These are phyloP conservation scores for Heterodera carotae DNA, from an alignment of 1,140 invertebrate genomes.

Conservation along the genomic window DNA sequence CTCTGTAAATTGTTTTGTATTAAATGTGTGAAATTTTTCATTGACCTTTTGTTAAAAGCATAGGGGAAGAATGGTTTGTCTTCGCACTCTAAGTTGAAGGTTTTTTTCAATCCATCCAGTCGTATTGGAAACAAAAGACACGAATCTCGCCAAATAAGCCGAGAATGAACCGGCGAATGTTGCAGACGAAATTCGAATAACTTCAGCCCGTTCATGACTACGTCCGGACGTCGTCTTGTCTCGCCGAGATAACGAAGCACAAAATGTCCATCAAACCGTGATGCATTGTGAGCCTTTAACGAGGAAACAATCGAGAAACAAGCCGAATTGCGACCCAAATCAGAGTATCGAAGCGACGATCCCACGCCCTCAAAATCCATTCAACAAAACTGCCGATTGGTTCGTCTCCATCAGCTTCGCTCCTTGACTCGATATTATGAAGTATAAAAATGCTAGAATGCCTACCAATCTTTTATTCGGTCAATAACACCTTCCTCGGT, in stretches of 20 bases:
- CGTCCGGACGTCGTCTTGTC: not conserved
- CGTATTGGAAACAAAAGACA: not conserved
- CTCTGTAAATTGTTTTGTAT: not conserved
- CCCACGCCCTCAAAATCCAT: constrained; percentile 5
- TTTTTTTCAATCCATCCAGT: not conserved
- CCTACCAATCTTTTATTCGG: not conserved
- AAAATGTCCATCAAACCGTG: constrained; percentile 1
- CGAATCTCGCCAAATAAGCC: not conserved
- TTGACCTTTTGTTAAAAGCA: not conserved
- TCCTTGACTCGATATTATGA: not conserved
- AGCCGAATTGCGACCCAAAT: not conserved
- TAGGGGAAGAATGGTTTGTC: constrained; percentile 7
- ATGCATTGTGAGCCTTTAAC: not conserved
- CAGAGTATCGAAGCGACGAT: not conserved
- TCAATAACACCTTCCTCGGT: not conserved
- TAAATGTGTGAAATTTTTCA: too few relatives aligned
- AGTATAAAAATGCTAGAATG: not conserved
- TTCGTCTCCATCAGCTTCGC: not conserved
- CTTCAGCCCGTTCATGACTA: not conserved
- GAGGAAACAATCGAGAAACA: too few relatives aligned
- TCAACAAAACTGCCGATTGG: not conserved
- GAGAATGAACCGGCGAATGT: not conserved
- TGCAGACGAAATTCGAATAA: not conserved
- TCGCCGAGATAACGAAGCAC: not conserved
- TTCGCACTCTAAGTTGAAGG: not conserved